These are phyloP conservation scores for Drosophila diplacantha DNA, from an alignment of 2,888 invertebrate species.

Conservation along the genomic window DNA sequence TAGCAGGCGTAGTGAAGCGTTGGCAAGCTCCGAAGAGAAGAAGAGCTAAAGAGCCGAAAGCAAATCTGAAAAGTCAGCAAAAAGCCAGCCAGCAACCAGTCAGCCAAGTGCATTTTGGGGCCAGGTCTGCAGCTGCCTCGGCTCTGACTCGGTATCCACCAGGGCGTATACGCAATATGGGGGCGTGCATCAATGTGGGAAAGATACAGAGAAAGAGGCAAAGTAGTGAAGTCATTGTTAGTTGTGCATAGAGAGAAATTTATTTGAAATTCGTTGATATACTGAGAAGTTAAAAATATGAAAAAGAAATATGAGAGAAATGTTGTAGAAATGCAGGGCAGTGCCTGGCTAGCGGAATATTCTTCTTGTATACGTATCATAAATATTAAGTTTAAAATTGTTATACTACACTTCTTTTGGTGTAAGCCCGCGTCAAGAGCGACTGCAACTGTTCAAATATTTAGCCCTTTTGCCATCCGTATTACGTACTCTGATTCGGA, in stretches of 20 bases:
- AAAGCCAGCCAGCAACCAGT: slow-evolving; percentile 42
- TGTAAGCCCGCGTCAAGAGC: slow-evolving; percentile 8
- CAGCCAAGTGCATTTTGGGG: slow-evolving; percentile 61
- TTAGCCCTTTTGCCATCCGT: slow-evolving; percentile 35
- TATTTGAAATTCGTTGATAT: too few relatives aligned
- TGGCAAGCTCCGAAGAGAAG: slow-evolving; percentile 47
- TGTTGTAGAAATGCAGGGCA: too few relatives aligned
- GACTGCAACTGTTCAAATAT: slow-evolving; percentile 29
- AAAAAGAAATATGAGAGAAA: not conserved
- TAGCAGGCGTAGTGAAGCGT: slow-evolving; percentile 66
- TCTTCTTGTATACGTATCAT: too few relatives aligned
- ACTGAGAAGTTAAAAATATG: not conserved
- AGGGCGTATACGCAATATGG: slow-evolving; percentile 55
- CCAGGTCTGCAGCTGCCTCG: slow-evolving; percentile 41
- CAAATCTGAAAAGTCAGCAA: slow-evolving; percentile 68
- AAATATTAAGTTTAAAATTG: not conserved
- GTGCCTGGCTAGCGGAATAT: too few relatives aligned
- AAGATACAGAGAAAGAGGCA: slow-evolving; percentile 8
- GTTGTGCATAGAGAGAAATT: slow-evolving; percentile 3
- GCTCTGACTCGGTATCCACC: slow-evolving; percentile 4
- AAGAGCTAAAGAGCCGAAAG: slow-evolving; percentile 34
- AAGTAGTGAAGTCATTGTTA: slow-evolving; percentile 25
- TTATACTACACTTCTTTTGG: not conserved
- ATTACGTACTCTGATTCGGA: slow-evolving; percentile 38
- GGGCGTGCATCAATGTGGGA: slow-evolving; percentile 44